Percentiles rank a stretch among this genome's conserved stretches.
Evolutionary conservation across 2,888 invertebrate genomes (phyloP).

Genomic region (Coelinius sp.): DNA sequence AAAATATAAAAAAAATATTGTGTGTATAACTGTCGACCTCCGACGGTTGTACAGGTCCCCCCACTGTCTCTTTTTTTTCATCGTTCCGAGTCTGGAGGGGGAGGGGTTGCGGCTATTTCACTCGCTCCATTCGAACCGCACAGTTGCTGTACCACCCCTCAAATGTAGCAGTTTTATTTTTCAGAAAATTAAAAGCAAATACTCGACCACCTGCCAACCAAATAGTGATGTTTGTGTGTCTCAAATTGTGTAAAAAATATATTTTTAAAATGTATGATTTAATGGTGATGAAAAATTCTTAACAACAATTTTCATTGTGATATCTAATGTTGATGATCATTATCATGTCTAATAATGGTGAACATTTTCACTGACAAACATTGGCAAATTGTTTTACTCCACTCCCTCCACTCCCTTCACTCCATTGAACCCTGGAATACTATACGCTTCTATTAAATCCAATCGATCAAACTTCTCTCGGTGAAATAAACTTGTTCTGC

Average conservation of each 20-base stretch:
- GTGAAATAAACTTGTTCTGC: constrained; percentile 7
- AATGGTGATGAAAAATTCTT: too few relatives aligned
- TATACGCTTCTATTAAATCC: not conserved
- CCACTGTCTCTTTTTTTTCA: constrained; percentile 31
- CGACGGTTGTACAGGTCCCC: constrained; percentile 34
- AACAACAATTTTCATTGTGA: not conserved
- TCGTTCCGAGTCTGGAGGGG: constrained; percentile 14
- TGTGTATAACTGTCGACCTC: constrained; percentile 20
- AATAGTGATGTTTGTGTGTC: constrained; percentile 18
- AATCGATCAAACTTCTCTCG: constrained; percentile 19
- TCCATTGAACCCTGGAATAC: not conserved
- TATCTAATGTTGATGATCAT: too few relatives aligned
- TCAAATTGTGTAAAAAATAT: constrained; percentile 10
- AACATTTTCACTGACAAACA: too few relatives aligned
- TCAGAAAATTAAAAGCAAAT: constrained; percentile 39
- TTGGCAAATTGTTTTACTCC: not conserved
- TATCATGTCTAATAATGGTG: too few relatives aligned
- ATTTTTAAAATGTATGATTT: constrained; percentile 6
- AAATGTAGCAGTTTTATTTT: constrained; percentile 28
- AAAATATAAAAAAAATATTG: constrained; percentile 31
- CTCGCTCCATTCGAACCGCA: constrained; percentile 12
- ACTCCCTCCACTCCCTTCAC: too few relatives aligned
- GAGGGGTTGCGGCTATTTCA: constrained; percentile 27
- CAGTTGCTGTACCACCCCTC: constrained; percentile 22
- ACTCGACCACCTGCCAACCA: constrained; percentile 31